phyloP scores from a whole-genome alignment of 2,797 vertebrate species.

The Glossophaga mutica region DNA sequence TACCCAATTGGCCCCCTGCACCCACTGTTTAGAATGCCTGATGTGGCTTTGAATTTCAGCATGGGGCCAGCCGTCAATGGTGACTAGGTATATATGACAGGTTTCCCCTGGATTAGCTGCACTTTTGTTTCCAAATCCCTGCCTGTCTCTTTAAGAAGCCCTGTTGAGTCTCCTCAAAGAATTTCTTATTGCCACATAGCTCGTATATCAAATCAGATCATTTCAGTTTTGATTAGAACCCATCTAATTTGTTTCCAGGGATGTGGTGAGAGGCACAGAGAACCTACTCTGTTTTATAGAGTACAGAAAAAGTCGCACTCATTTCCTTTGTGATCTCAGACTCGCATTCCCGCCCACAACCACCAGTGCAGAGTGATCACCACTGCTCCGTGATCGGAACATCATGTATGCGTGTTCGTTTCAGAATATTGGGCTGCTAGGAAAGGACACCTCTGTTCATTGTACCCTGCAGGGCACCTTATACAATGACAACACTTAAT shows the following conservation, averaged over 20 bases:
- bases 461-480: background rate
- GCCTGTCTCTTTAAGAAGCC: background rate
- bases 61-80: accelerated
- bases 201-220: background rate
- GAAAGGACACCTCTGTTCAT: background rate
- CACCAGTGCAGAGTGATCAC: background rate
- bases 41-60: background rate
- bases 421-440: background rate
- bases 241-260: background rate
- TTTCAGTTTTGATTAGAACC: background rate
- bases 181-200: background rate
- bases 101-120: background rate
- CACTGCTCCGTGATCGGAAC: background rate
- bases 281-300: background rate
- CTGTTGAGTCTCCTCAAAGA: background rate
- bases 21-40: no score
- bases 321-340: background rate
- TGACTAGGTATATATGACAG: background rate
- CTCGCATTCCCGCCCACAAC: background rate
- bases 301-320: background rate
- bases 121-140: background rate
- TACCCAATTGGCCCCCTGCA: background rate
- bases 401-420: background rate
- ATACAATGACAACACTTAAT: background rate
- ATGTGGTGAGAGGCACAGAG: background rate